Conservation (phyloP, 2,888 invertebrate genomes). For the Allygus modestus region DNA sequence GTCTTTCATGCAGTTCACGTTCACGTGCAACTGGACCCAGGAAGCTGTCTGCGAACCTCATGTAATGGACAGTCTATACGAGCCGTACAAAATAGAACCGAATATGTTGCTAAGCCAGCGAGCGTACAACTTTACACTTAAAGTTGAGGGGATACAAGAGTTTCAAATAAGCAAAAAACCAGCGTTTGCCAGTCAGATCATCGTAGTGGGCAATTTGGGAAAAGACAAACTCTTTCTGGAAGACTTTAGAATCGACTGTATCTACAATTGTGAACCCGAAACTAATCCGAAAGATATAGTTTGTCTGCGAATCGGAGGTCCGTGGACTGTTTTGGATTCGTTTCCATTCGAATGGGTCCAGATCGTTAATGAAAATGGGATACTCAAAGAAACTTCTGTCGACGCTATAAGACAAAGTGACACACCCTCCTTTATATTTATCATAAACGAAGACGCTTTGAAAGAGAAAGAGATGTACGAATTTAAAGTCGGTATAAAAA, state of each 20-base stretch:
- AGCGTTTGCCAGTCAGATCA: neutral
- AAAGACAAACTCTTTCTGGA: neutral
- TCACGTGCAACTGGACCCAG: neutral
- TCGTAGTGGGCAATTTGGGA: neutral
- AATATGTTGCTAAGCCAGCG: neutral
- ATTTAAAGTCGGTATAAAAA: neutral
- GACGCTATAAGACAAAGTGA: neutral
- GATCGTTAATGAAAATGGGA: neutral
- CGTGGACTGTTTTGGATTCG: neutral
- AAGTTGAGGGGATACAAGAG: neutral
- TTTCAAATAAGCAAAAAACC: neutral
- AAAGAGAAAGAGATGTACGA: neutral
- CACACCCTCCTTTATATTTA: neutral
- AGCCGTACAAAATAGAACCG: neutral
- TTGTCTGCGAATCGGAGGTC: neutral
- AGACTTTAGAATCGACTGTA: neutral
- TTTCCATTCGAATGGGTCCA: neutral
- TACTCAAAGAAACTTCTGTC: neutral
- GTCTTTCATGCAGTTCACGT: neutral
- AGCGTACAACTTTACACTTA: neutral
- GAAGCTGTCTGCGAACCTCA: neutral
- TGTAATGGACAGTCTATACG: neutral
- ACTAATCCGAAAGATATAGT: constrained; percentile 3
- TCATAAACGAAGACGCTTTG: neutral
- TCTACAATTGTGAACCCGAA: neutral